These are phyloP conservation scores for Lerista edwardsae DNA, from an alignment of 2,797 vertebrate genomes.

Conservation along the genomic window DNA sequence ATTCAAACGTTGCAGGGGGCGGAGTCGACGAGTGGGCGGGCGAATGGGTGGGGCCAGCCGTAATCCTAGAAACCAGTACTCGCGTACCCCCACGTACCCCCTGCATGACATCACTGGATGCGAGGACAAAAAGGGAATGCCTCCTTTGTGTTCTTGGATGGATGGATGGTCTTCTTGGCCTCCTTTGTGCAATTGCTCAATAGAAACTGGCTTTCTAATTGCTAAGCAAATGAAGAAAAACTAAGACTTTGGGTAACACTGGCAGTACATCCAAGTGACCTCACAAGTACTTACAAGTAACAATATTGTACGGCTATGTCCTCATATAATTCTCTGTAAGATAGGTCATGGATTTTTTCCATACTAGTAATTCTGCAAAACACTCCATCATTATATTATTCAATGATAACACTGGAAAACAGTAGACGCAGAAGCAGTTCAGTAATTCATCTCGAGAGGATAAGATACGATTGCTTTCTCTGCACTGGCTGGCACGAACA, in stretches of 20 bases:
- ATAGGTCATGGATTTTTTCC: slow-evolving; percentile 38
- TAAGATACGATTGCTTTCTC: slow-evolving; percentile 70
- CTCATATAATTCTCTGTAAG: slow-evolving; percentile 36
- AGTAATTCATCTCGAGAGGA: slow-evolving; percentile 71
- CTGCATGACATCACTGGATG: no score
- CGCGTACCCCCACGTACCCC: no score
- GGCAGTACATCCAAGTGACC: neutral
- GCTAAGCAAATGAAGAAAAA: neutral
- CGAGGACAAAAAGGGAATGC: neutral
- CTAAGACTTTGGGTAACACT: slow-evolving; percentile 4
- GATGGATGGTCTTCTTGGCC: neutral
- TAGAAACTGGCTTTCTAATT: neutral
- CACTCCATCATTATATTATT: slow-evolving; percentile 60
- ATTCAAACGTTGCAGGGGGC: no score
- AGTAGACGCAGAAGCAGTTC: slow-evolving; percentile 62
- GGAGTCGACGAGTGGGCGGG: no score
- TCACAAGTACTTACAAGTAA: slow-evolving; percentile 17
- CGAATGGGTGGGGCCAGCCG: no score
- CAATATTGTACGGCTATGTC: slow-evolving; percentile 12
- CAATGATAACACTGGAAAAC: slow-evolving; percentile 57
- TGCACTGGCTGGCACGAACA: slow-evolving; percentile 79
- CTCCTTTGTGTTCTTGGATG: neutral
- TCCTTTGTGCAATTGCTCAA: neutral
- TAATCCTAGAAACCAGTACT: no score
- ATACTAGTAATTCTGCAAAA: slow-evolving; percentile 38